Evolutionary conservation across 2,113 vertebrate genomes (phyloP).

Genomic region (Chunga burmeisteri): DNA sequence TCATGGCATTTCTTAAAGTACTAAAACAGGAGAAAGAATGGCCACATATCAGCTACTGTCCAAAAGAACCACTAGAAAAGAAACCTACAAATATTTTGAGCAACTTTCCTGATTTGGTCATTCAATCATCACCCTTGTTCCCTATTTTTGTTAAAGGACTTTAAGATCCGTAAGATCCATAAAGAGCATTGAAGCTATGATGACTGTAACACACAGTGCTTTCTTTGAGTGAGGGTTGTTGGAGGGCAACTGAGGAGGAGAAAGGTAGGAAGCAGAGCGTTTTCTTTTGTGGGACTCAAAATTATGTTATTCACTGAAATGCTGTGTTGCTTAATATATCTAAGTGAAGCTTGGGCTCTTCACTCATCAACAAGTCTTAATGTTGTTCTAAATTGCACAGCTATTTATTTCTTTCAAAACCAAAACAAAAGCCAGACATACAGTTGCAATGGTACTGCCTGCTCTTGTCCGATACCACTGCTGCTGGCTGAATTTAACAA

Average conservation of each 20-base stretch:
- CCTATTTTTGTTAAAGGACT: not conserved
- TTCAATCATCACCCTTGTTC: not conserved
- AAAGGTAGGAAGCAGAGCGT: not conserved
- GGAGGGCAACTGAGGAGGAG: not conserved
- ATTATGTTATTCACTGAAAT: not conserved
- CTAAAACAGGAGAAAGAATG: not conserved
- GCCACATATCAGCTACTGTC: not conserved
- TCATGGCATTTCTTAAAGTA: not conserved
- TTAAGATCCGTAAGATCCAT: not conserved
- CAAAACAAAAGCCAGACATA: not conserved
- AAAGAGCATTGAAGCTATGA: not conserved
- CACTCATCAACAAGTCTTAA: not conserved
- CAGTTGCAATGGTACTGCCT: not conserved
- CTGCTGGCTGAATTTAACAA: not conserved
- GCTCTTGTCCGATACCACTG: fast-evolving
- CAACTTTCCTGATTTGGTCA: not conserved
- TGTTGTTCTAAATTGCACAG: not conserved
- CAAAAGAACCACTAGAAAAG: not conserved
- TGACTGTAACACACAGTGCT: not conserved
- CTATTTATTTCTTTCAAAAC: not conserved
- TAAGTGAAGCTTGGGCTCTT: not conserved
- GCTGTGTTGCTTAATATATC: not conserved
- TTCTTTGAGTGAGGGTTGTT: not conserved
- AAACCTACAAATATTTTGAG: not conserved
- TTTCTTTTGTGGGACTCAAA: not conserved